phyloP scores from a whole-genome alignment of 2,888 invertebrate species.

The Protula sp. region DNA sequence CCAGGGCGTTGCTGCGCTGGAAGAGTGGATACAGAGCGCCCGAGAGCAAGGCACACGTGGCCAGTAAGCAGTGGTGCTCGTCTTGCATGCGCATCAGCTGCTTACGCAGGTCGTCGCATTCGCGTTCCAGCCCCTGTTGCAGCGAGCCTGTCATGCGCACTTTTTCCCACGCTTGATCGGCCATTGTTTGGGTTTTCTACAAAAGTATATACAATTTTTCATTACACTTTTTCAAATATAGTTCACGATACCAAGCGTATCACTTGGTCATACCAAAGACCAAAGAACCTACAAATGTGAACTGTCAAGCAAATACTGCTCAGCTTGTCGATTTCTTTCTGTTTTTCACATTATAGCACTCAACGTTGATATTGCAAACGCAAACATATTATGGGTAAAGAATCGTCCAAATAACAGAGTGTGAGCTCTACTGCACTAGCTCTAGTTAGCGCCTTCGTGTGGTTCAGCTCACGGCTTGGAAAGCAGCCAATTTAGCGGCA shows the following conservation, averaged over 20 bases:
- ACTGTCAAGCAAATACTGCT: too few species aligned
- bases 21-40: conserved; percentile 46
- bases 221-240: background rate
- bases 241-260: background rate
- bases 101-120: conserved; percentile 35
- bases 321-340: too few species aligned
- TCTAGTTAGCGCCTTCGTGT: too few species aligned
- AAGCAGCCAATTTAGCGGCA: too few species aligned
- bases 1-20: conserved; percentile 28
- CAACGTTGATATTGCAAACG: too few species aligned
- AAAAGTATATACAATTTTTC: background rate
- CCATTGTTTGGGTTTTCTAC: conserved; percentile 46
- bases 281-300: too few species aligned
- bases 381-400: too few species aligned
- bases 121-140: conserved; percentile 44
- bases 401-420: too few species aligned
- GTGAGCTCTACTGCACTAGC: too few species aligned
- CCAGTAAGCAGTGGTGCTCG: conserved; percentile 34
- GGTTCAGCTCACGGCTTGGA: too few species aligned
- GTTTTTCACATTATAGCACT: too few species aligned
- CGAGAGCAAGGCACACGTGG: conserved; percentile 40
- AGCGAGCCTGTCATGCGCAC: conserved; percentile 38
- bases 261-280: too few species aligned
- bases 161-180: conserved; percentile 50
- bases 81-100: conserved; percentile 30